Evolutionary conservation across 2,888 invertebrate genomes (phyloP).

Genomic region (Iselma pallidipennis): DNA sequence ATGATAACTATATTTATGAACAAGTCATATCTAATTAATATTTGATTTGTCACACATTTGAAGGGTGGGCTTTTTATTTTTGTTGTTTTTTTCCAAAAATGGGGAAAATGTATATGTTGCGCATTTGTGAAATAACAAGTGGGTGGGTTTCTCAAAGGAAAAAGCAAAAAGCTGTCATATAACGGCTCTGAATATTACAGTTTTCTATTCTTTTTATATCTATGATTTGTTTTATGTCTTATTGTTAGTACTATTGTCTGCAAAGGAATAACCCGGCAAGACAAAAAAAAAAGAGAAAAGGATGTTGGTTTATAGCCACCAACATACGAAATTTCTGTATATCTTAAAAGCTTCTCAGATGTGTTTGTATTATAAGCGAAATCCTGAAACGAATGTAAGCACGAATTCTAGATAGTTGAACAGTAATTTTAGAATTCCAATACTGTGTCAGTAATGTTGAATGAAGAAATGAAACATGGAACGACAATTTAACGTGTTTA

Average conservation of each 20-base stretch:
- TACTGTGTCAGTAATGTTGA: no score
- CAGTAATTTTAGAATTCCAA: no score
- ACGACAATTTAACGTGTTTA: conserved; percentile 14
- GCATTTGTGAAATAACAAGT: background rate
- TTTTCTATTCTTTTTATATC: background rate
- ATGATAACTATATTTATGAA: no score
- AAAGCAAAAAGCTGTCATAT: background rate
- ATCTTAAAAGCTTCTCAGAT: no score
- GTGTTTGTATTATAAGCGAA: background rate
- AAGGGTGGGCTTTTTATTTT: no score
- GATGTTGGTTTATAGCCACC: background rate
- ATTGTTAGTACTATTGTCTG: background rate
- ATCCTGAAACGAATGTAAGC: no score
- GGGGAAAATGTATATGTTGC: background rate
- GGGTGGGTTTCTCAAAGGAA: background rate
- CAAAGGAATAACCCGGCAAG: background rate
- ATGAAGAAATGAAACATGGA: background rate
- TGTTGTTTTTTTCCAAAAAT: no score
- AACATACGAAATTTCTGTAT: no score
- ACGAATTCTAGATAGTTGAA: no score
- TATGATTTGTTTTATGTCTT: conserved; percentile 1
- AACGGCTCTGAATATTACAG: background rate
- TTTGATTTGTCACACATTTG: no score
- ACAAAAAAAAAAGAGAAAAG: background rate
- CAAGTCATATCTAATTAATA: no score